Percentiles rank a stretch among this genome's conserved stretches.
Evolutionary conservation across 2,113 vertebrate species (phyloP).

Genomic region (Pimephales promelas): DNA sequence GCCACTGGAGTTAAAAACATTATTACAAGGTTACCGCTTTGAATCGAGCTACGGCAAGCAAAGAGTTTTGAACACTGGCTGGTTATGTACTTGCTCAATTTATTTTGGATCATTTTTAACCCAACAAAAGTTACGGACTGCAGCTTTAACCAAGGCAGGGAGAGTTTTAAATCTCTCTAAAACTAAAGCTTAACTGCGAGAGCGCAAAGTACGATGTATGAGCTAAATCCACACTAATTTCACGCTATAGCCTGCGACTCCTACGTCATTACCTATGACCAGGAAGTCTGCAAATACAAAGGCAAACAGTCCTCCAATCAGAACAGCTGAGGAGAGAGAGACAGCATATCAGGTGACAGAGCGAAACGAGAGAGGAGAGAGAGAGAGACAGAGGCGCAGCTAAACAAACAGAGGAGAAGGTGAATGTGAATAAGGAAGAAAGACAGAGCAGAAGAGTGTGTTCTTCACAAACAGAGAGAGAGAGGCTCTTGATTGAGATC

Average conservation of each 20-base stretch:
- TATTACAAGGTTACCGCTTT: too few relatives aligned
- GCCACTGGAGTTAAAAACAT: too few relatives aligned
- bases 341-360: slow-evolving; percentile 68
- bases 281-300: slow-evolving; percentile 80
- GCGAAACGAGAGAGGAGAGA: neutral
- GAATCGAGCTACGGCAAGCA: too few relatives aligned
- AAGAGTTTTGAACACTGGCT: too few relatives aligned
- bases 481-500: neutral
- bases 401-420: slow-evolving; percentile 19
- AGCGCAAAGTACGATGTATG: neutral
- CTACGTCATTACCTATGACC: slow-evolving; percentile 76
- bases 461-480: neutral
- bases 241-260: slow-evolving; percentile 65
- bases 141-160: neutral
- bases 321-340: slow-evolving; percentile 77
- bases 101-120: too few relatives aligned
- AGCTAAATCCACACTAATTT: slow-evolving; percentile 22
- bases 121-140: too few relatives aligned
- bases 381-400: slow-evolving; percentile 31
- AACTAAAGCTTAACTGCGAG: neutral
- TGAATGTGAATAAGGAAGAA: neutral
- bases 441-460: slow-evolving; percentile 19
- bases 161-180: slow-evolving; percentile 5
- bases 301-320: slow-evolving; percentile 78
- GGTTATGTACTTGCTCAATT: too few relatives aligned